Conservation (phyloP, 2,797 vertebrate species). For the Hybognathus amarus region DNA sequence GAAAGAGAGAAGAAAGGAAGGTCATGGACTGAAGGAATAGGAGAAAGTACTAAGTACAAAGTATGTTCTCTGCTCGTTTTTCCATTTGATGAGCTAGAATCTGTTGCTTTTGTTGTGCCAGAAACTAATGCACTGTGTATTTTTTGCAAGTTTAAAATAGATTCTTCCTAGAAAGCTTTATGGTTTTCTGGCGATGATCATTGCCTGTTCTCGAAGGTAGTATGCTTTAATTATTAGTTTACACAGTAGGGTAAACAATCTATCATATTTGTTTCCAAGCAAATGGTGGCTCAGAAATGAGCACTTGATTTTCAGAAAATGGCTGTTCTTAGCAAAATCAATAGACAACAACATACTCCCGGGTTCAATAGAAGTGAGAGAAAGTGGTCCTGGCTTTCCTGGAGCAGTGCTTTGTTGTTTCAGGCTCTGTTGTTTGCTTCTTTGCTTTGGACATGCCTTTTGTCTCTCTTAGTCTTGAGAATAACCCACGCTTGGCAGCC, state of each 20-base stretch:
- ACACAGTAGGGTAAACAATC: neutral
- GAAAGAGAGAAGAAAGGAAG: neutral
- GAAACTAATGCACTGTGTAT: neutral
- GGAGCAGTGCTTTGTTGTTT: slow-evolving; percentile 58
- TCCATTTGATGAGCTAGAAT: slow-evolving; percentile 3
- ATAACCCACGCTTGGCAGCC: slow-evolving; percentile 60
- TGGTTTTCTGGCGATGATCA: neutral
- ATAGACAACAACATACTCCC: slow-evolving; percentile 25
- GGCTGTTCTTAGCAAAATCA: slow-evolving; percentile 55
- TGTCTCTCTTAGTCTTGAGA: slow-evolving; percentile 63
- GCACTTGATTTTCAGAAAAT: slow-evolving; percentile 50
- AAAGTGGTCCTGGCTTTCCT: slow-evolving; percentile 39
- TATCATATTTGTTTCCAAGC: slow-evolving; percentile 1
- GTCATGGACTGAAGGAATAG: neutral
- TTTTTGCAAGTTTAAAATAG: neutral
- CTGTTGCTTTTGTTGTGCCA: neutral
- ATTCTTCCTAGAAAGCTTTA: neutral
- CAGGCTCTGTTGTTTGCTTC: slow-evolving; percentile 51
- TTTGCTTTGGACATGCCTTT: slow-evolving; percentile 67
- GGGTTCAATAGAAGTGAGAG: slow-evolving; percentile 37
- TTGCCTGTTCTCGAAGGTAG: neutral
- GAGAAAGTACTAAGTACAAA: neutral
- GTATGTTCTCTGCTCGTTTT: neutral
- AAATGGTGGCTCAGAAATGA: slow-evolving; percentile 49
- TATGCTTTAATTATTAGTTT: slow-evolving; percentile 6